Evolutionary conservation across 2,113 vertebrate genomes (phyloP), one percentile per base, ranked within the genome.

Genomic region (Apodemus speciosus): DNA sequence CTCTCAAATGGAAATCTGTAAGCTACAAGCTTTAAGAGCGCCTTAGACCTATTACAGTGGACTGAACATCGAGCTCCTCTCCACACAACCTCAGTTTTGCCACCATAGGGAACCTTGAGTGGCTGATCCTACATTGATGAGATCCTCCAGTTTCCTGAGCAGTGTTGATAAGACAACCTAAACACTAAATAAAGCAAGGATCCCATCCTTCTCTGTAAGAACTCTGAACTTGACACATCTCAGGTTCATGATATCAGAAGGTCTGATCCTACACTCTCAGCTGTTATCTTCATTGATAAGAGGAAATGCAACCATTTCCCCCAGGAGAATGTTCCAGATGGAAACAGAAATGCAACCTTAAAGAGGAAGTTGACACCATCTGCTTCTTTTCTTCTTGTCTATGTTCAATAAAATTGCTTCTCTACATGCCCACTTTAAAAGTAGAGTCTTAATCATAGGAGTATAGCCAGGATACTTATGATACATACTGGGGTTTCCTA

Each of bases 1-100:
- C 72, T 81, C 32, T 92, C 69, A 90, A 88, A 95, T 38, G 60
- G 85, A 93, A 68, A 91, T 85, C 87, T 58, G 30, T 58, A 51
- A 85, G 4, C 49, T 69, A 38, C 49, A 91, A 75, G 62, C 40
- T 88, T 66, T 21, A 13, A 53, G 60, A 75, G 40, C 72, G 23
- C n/a, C 81, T 94, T 66, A 71, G 13, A 75, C 25, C 43, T 85
- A 72, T 53, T 56, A 64, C 2, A 72, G 38, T 11, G 6, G 4
- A 14, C 73, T 20, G 25, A 80, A 93, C 90, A 86, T 68, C 30
- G 83, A 89, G 38, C 72, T 56, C 13, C 5, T 4, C 27, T 71
- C 58, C 27, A 73, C 46, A 56, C 40, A 76, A 92, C 43, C 32
- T 90, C 21, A 23, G 35, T 79, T 69, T 88, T 79, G 13, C 88